Evolutionary conservation across 2,888 invertebrate species (phyloP), one percentile per base, ranked within the genome.

Genomic region (Cylindroiulus punctatus): DNA sequence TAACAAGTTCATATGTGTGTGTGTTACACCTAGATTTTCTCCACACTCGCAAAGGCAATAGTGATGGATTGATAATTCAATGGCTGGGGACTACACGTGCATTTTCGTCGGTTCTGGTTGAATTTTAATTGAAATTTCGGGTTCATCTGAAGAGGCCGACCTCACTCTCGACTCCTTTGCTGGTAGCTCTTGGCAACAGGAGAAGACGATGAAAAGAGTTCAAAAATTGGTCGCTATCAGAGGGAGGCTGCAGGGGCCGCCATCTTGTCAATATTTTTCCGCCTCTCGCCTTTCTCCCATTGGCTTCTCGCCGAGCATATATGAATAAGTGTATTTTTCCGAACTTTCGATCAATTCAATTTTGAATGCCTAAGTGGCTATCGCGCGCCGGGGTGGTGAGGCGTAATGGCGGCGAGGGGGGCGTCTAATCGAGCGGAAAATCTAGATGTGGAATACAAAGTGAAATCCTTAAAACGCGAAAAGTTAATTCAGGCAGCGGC

Each of bases 331-430:
- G 65, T 65, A 65, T 65, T 65, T 65, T 65, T 8, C 19, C 65
- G 8, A 65, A 65, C 22, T 65, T 65, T 65, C 65, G 65, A 65
- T 65, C 65, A 65, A 65, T 65, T 65, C 65, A 65, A 65, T 65
- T 65, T 65, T 65, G 65, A 65, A 65, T 65, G 65, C 65, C 22
- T 65, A 65, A 65, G 65, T 65, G 65, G 65, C 65, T 65, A 65
- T 65, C 65, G 65, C 26, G 26, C 26, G 26, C 10, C 12, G 4
- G 65, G 26, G 26, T 65, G 65, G 65, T 26, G 65, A 65, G 65
- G 65, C 26, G 65, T 65, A 65, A 65, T 65, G 65, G 65, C 65
- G 65, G 65, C 65, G 8, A 65, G 65, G 65, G 26, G 65, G 26
- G 22, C 57, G 26, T 12, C 44, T 65, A 65, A 65, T 65, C 65